These are phyloP conservation scores for Boloria selene DNA, from an alignment of 2,888 invertebrate species.

Conservation along the genomic window DNA sequence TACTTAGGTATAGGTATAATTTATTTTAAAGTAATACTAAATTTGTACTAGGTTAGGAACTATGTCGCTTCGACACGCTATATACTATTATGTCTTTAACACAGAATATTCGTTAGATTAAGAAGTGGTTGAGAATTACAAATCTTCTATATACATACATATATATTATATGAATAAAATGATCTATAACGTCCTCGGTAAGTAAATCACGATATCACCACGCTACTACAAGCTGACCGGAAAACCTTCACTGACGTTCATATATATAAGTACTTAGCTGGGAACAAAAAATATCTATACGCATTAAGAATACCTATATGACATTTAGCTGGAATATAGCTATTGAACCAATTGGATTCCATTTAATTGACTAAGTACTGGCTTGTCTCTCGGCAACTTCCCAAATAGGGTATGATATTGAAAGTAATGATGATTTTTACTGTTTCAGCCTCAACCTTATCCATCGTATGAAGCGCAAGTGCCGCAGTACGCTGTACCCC, in stretches of 20 bases:
- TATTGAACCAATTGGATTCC: conserved; percentile 26
- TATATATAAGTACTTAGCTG: conserved; percentile 12
- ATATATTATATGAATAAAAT: conserved; percentile 4
- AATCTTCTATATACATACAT: conserved; percentile 18
- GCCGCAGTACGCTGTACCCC: conserved; percentile 43
- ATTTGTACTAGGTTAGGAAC: no score
- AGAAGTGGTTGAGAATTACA: background rate
- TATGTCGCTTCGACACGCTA: no score
- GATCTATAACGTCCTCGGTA: conserved; percentile 20
- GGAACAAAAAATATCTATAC: conserved; percentile 32
- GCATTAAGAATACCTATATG: conserved; percentile 30
- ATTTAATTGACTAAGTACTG: conserved; percentile 30
- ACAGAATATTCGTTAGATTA: no score
- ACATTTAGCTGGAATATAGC: conserved; percentile 32
- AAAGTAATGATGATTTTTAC: conserved; percentile 37
- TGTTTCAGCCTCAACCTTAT: conserved; percentile 44
- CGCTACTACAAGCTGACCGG: conserved; percentile 33
- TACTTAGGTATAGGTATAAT: no score
- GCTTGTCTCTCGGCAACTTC: conserved; percentile 26
- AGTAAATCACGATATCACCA: conserved; percentile 35
- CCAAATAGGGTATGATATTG: conserved; percentile 34
- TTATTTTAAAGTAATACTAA: no score
- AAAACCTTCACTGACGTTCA: conserved; percentile 31
- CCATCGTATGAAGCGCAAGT: conserved; percentile 44
- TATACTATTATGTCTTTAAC: no score